These are phyloP conservation scores for Drosophila paracracens DNA, from an alignment of 2,888 invertebrate genomes.

Conservation along the genomic window DNA sequence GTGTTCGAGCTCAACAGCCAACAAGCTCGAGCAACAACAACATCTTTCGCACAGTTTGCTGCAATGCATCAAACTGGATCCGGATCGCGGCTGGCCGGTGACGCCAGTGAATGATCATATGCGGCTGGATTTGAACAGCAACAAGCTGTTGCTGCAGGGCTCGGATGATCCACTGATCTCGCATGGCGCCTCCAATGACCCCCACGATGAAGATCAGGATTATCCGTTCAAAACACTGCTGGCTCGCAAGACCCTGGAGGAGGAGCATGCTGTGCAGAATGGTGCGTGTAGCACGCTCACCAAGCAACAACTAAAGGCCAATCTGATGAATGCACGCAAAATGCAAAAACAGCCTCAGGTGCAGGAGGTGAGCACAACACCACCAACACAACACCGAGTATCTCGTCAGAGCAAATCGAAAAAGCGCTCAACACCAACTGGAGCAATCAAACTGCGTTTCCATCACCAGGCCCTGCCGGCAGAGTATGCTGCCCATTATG, in stretches of 20 bases:
- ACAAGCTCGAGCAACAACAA: constrained; percentile 29
- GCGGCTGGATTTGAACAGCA: constrained; percentile 59
- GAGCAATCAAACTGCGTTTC: constrained; percentile 91
- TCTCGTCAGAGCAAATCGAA: constrained; percentile 47
- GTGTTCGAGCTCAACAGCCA: constrained; percentile 24
- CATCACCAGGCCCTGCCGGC: constrained; percentile 92
- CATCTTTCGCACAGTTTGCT: constrained; percentile 23
- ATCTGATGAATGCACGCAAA: constrained; percentile 73
- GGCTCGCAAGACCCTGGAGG: constrained; percentile 43
- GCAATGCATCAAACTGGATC: constrained; percentile 69
- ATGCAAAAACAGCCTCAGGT: constrained; percentile 26
- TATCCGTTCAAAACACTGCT: constrained; percentile 77
- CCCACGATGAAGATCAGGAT: constrained; percentile 83
- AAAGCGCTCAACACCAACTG: constrained; percentile 68
- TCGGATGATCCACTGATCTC: constrained; percentile 85
- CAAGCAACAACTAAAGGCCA: constrained; percentile 82
- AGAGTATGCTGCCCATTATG: constrained; percentile 92
- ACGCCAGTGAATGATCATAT: constrained; percentile 49
- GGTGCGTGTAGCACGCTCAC: constrained; percentile 75
- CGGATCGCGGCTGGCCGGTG: constrained; percentile 54
- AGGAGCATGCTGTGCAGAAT: constrained; percentile 43
- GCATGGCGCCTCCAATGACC: constrained; percentile 82
- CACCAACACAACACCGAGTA: constrained; percentile 25
- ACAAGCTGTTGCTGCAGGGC: constrained; percentile 81
- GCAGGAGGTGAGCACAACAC: constrained; percentile 16